Base-by-base conservation (phyloP, 2,797 vertebrate genomes). In the Hemitrygon akajei region DNA sequence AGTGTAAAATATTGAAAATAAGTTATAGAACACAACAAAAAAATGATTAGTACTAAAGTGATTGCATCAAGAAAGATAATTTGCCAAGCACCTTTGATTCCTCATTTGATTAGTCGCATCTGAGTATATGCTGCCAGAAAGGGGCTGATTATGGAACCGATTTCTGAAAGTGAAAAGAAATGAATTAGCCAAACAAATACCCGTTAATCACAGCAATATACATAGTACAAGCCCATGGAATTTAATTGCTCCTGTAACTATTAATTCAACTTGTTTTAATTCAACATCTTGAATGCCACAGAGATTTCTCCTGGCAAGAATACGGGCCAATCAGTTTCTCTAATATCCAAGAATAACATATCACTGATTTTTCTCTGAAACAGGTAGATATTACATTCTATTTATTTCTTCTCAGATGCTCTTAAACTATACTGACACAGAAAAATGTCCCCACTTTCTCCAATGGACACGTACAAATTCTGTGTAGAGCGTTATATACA, bases 81-180 rank as follows among this genome's bases (percentile, higher is more conserved):
- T 47, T 75, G 91, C 37, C 27, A 76, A 58, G 73, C 91, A 93
- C 91, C 91, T 93, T 93, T 76, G 71, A 93, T 76, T 76, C 91
- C 66, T 93, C 76, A 91, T 20, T 18, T 76, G 91, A 93, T 58
- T 93, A 40, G 25, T 56, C 47, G 30, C 71, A 93, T 93, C 91
- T 25, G 7, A 47, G 30, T 76, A 58, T 7, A 58, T 25, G 27
- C 27, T 76, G 27, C 73, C 6, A 58, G 91, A 76, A 75, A 73
- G 91, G 91, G 91, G 14, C 47, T 76, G 71, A 71, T 58, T 76
- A 76, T n/a, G 71, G 73, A 76, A 58, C 27, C 73, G 91, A 76
- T 18, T 93, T 71, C 91, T 93, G 73, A 76, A 93, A 75, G 27
- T 89, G 63, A 89, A 69, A 69, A 69, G 20, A 89, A 37, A 22